These are phyloP conservation scores for Apistogramma diplotaenia DNA, from an alignment of 2,113 vertebrate species.

Conservation along the genomic window DNA sequence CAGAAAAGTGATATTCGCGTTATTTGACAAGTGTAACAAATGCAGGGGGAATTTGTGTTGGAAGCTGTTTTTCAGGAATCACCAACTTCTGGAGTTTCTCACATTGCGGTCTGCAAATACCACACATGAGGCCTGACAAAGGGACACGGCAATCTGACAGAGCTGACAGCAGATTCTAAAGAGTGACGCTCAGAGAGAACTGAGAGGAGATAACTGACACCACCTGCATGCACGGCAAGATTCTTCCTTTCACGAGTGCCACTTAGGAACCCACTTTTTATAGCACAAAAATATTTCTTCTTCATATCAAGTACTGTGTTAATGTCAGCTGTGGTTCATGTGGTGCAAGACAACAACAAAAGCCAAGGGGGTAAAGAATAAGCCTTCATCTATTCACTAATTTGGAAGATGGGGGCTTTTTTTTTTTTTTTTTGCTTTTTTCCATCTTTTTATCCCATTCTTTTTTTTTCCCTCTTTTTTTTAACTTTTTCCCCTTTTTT, in stretches of 20 bases:
- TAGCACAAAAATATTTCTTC: constrained; percentile 1
- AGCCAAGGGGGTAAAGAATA: constrained; percentile 39
- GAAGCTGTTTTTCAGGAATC: constrained; percentile 23
- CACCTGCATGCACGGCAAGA: constrained; percentile 3
- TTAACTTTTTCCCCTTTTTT: too few relatives aligned
- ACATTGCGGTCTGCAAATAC: constrained; percentile 36
- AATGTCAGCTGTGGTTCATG: constrained; percentile 19
- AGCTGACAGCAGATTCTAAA: constrained; percentile 43
- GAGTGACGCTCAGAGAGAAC: constrained; percentile 14
- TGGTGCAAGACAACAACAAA: constrained; percentile 32
- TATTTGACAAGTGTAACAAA: constrained; percentile 49
- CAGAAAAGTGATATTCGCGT: constrained; percentile 54
- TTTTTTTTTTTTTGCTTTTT: not conserved
- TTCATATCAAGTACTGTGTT: constrained; percentile 18
- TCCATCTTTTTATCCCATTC: constrained; percentile 32
- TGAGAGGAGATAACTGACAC: constrained; percentile 32
- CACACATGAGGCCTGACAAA: constrained; percentile 59
- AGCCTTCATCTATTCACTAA: constrained; percentile 45
- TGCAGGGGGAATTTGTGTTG: constrained; percentile 27
- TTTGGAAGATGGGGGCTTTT: not conserved
- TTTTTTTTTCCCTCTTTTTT: constrained; percentile 37
- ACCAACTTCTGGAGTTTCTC: constrained; percentile 37
- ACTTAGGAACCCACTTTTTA: not conserved
- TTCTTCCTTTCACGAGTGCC: not conserved
- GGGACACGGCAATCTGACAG: constrained; percentile 34